Base-by-base conservation (phyloP, 1,140 invertebrate genomes). In the Pogonus chalceus region DNA sequence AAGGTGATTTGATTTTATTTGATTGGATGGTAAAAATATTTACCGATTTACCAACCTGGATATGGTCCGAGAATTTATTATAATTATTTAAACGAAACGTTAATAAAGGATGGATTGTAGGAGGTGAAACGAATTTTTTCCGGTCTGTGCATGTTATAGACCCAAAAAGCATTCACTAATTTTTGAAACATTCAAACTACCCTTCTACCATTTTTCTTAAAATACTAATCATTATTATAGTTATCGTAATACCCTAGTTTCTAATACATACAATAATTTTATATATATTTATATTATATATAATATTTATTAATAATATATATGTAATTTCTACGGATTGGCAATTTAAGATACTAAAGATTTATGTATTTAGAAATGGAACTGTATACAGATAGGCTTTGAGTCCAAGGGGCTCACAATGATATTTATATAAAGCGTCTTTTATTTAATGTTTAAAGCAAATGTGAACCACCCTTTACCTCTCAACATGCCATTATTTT, bases 401-500 rank as follows among this genome's bases (percentile, higher is more conserved):
- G 58, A 31, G 26, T 60, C 53, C 58, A 60, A 59, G 58, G 61
- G 61, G 63, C 57, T 54, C 37, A 43, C 37, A 43, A 43, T 43
- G 9, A 43, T 43, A 43, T 43, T 43, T 55, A 62, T 60, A 63
- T 61, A 66, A 66, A 66, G 65, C 65, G 62, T 65, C 59, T 62
- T 63, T 58, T 62, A 43, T 20, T 23, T 48, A 35, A 54, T 31
- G 50, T 55, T 65, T 64, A 65, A 65, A 66, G 62, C 63, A 58
- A 57, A 43, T 43, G 61, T 61, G 58, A 60, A 57, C 51, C 37
- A 43, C 37, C 37, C 57, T 56, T 43, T 50, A 60, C 61, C 63
- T 59, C 58, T 58, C 58, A 56, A 56, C 23, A 54, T 53, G 58
- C 60, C 58, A 35, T 54, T n/a, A n/a, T n/a, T n/a, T n/a, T n/a